Evolutionary conservation across 2,888 invertebrate genomes (phyloP).

Genomic region (Copidosoma aretas): DNA sequence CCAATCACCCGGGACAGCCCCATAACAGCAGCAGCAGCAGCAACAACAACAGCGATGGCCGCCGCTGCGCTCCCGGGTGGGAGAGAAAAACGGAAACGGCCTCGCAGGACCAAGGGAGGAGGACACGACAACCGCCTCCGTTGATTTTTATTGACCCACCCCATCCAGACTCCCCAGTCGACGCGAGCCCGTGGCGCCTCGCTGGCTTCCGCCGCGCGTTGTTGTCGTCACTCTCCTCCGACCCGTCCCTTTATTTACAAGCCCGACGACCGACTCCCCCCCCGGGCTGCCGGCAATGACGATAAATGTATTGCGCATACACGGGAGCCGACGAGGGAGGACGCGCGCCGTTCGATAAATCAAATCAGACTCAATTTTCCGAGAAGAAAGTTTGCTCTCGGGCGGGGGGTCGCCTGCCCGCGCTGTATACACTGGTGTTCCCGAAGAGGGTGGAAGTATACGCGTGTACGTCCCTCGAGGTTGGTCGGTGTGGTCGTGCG

Average conservation of each 20-base stretch:
- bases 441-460: not conserved
- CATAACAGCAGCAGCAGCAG: not conserved
- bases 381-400: conserved; percentile 53
- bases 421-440: not conserved
- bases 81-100: not conserved
- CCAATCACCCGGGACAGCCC: not conserved
- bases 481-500: conserved; percentile 8
- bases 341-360: conserved; percentile 54
- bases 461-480: not conserved
- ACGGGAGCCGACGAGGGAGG: conserved; percentile 5
- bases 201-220: not conserved
- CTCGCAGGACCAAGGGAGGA: not conserved
- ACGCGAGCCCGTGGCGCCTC: not conserved
- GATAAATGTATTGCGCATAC: conserved; percentile 47
- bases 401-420: not conserved
- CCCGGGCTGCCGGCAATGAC: conserved; percentile 47
- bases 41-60: conserved; percentile 7
- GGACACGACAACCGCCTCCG: conserved; percentile 17
- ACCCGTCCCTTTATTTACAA: conserved; percentile 55
- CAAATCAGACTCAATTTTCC: conserved; percentile 61
- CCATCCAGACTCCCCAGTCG: conserved; percentile 37
- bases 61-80: not conserved
- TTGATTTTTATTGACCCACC: conserved; percentile 49
- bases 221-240: not conserved
- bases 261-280: conserved; percentile 44